Evolutionary conservation across 2,113 vertebrate genomes (phyloP).

Genomic region (Tonatia bakeri): DNA sequence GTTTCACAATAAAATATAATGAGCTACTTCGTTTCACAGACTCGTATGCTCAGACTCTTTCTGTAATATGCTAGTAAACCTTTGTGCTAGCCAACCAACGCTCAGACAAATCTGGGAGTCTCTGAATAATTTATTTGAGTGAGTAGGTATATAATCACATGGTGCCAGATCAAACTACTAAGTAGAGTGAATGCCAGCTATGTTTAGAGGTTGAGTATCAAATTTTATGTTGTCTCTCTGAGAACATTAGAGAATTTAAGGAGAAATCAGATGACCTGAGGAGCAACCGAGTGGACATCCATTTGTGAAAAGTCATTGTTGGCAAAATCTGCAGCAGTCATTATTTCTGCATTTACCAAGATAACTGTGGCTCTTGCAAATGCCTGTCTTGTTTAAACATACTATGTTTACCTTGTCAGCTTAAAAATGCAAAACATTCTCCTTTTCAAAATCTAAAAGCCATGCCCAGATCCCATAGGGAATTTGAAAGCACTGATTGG

Average conservation of each 20-base stretch:
- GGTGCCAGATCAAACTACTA: conserved; percentile 65
- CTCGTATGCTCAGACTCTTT: conserved; percentile 39
- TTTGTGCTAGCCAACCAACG: conserved; percentile 40
- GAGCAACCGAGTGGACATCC: conserved; percentile 53
- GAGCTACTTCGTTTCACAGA: neutral
- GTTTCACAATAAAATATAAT: neutral
- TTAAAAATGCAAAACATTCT: conserved; percentile 53
- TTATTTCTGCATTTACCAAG: conserved; percentile 58
- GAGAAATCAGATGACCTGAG: conserved; percentile 66
- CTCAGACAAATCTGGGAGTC: conserved; percentile 66
- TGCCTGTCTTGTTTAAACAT: neutral
- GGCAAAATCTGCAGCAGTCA: conserved; percentile 48
- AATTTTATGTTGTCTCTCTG: conserved; percentile 68
- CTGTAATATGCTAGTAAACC: conserved; percentile 18
- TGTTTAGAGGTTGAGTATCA: conserved; percentile 60
- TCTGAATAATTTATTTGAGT: conserved; percentile 76
- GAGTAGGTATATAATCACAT: conserved; percentile 51
- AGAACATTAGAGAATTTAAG: conserved; percentile 76
- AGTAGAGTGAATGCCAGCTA: conserved; percentile 67
- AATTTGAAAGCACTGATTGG: conserved; percentile 55
- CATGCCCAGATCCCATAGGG: neutral
- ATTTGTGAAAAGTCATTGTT: conserved; percentile 54
- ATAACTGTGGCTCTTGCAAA: neutral
- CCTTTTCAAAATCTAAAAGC: conserved; percentile 65
- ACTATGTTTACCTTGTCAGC: conserved; percentile 10